phyloP scores from a whole-genome alignment of 1,140 invertebrate species.

The Zaprionus inermis region DNA sequence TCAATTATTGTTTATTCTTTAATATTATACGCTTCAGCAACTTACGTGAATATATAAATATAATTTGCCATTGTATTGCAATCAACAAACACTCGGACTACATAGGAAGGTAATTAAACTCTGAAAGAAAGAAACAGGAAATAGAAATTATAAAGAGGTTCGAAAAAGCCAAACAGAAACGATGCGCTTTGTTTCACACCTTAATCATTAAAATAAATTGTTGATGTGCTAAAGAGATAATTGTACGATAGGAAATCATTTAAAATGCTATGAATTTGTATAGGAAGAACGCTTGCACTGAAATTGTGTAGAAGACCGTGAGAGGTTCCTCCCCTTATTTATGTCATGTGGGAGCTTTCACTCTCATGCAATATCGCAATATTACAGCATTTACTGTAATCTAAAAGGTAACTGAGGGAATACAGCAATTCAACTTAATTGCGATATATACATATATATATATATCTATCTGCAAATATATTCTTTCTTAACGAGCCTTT shows the following conservation, averaged over 20 bases:
- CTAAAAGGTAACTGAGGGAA: constrained; percentile 30
- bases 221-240: neutral
- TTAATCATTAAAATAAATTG: constrained; percentile 3
- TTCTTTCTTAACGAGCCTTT: constrained; percentile 15
- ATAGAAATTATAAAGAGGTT: neutral
- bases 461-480: neutral
- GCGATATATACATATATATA: neutral
- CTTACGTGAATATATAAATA: constrained; percentile 44
- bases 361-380: constrained; percentile 8
- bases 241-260: neutral
- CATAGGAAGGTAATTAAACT: constrained; percentile 38
- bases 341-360: constrained; percentile 5
- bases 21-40: neutral
- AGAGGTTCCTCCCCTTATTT: constrained; percentile 1
- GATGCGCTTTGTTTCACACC: constrained; percentile 14
- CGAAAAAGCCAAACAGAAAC: neutral
- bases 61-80: constrained; percentile 50
- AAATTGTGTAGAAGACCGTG: neutral
- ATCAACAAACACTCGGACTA: constrained; percentile 22
- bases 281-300: neutral
- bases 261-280: neutral
- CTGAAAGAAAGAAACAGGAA: constrained; percentile 28
- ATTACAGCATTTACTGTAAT: constrained; percentile 1
- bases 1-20: neutral
- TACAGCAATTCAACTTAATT: neutral